Percentiles rank a stretch among this genome's conserved stretches.
Conservation (phyloP, 2,113 vertebrate genomes). For the Pipra filicauda region DNA sequence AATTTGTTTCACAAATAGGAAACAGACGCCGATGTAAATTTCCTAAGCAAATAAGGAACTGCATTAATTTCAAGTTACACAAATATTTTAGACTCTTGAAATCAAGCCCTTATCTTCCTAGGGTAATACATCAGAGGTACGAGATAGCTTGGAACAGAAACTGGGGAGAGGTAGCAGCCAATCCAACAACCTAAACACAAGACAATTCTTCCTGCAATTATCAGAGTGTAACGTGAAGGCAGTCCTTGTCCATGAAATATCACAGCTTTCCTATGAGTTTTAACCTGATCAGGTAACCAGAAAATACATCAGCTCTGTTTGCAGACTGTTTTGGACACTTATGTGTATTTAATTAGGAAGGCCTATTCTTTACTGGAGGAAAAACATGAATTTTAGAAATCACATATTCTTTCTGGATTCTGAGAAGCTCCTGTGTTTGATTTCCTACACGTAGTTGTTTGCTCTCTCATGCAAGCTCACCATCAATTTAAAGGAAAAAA, state of each 20-base stretch:
- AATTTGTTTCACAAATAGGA: background rate
- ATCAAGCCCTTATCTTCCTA: background rate
- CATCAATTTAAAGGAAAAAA: background rate
- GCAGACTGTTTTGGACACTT: background rate
- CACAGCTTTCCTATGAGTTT: background rate
- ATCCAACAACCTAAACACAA: background rate
- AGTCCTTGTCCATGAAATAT: background rate
- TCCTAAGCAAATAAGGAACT: background rate
- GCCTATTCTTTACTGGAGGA: background rate
- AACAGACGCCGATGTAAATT: background rate
- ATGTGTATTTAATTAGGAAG: background rate
- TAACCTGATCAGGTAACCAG: background rate
- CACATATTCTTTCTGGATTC: background rate
- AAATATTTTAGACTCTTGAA: background rate
- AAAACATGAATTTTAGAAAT: background rate
- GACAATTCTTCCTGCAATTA: background rate
- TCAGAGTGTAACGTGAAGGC: background rate
- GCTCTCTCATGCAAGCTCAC: background rate
- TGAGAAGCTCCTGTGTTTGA: background rate
- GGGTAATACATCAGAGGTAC: background rate
- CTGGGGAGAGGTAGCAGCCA: background rate
- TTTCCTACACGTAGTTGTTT: background rate
- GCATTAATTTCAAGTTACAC: background rate
- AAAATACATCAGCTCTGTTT: background rate
- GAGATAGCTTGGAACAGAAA: background rate